Percentiles rank a stretch among this genome's conserved stretches.
Conservation (phyloP, 2,797 vertebrate species). For the Microctenopoma stevenorrisi region DNA sequence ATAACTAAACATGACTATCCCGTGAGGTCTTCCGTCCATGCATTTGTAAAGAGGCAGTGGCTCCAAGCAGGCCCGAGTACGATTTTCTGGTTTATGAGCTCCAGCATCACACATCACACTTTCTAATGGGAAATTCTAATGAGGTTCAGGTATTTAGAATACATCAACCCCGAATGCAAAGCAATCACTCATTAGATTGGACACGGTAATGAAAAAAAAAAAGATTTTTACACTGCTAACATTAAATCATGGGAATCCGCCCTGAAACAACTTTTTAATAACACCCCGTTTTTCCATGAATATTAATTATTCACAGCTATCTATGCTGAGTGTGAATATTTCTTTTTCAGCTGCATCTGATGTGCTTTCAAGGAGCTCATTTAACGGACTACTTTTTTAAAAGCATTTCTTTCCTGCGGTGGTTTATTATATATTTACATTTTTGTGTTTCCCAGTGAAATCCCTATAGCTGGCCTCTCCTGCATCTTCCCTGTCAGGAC, state of each 20-base stretch:
- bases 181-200: conserved; percentile 55
- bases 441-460: conserved; percentile 6
- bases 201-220: conserved; percentile 16
- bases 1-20: conserved; percentile 38
- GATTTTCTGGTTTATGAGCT: conserved; percentile 34
- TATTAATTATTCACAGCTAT: conserved; percentile 62
- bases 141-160: conserved; percentile 56
- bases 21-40: conserved; percentile 28
- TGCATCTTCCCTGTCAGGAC: conserved; percentile 7
- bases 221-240: conserved; percentile 32
- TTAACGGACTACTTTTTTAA: conserved; percentile 25
- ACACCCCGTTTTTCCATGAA: conserved; percentile 25
- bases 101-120: conserved; percentile 28
- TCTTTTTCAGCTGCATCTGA: conserved; percentile 41
- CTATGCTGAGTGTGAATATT: conserved; percentile 51
- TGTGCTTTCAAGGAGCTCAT: conserved; percentile 42
- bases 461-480: conserved; percentile 1
- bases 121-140: conserved; percentile 55
- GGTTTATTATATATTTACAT: conserved; percentile 36
- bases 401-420: conserved; percentile 4
- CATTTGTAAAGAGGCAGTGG: conserved; percentile 49
- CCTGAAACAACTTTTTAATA: conserved; percentile 48
- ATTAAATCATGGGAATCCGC: conserved; percentile 53
- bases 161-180: conserved; percentile 29
- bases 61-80: conserved; percentile 14